Percentiles rank a stretch among this genome's conserved stretches.
These are phyloP conservation scores for Pterocles gutturalis DNA, from an alignment of 2,113 vertebrate genomes.

Conservation along the genomic window DNA sequence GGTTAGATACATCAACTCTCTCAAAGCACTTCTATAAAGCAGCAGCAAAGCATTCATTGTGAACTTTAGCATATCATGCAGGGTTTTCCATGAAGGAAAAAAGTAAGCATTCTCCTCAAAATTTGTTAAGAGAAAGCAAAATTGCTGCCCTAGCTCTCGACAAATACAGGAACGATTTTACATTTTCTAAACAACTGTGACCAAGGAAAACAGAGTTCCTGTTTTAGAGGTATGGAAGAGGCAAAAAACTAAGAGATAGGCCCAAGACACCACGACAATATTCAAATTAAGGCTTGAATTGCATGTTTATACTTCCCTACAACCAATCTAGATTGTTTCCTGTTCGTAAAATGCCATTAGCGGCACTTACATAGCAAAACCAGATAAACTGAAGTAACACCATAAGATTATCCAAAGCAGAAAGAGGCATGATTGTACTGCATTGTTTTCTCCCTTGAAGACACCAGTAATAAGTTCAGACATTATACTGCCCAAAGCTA, in stretches of 20 bases:
- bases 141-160: not conserved
- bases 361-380: not conserved
- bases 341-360: accelerated
- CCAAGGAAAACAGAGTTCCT: not conserved
- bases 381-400: not conserved
- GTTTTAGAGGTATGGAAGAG: not conserved
- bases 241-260: not conserved
- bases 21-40: not conserved
- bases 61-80: not conserved
- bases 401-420: not conserved
- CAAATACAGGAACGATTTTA: not conserved
- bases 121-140: not conserved
- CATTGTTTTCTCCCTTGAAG: not conserved
- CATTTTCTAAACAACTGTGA: not conserved
- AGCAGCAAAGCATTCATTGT: not conserved
- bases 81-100: not conserved
- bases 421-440: not conserved
- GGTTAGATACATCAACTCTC: not conserved
- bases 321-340: not conserved
- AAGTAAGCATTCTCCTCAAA: not conserved
- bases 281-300: not conserved
- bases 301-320: not conserved
- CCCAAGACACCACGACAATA: not conserved
- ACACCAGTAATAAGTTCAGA: not conserved
- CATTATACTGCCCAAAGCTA: not conserved